Percentiles rank a stretch among this genome's conserved stretches.
These are phyloP conservation scores for Dipodomys spectabilis DNA, from an alignment of 2,113 vertebrate species.

Conservation along the genomic window DNA sequence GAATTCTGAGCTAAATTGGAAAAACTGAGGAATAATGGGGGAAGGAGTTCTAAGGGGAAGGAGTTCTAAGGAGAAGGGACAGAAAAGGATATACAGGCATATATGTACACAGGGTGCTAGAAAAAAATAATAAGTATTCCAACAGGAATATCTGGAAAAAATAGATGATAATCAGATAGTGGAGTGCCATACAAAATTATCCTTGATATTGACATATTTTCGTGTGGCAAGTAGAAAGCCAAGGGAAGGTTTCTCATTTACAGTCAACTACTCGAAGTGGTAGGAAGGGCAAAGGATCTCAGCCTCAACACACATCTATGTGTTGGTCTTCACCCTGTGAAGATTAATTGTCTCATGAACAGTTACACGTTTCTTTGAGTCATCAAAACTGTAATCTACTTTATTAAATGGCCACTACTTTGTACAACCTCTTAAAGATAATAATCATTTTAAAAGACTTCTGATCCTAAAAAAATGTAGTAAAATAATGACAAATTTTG, in stretches of 20 bases:
- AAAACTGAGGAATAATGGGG: background rate
- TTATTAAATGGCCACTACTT: too few relatives aligned
- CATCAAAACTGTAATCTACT: too few relatives aligned
- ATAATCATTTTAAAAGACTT: too few relatives aligned
- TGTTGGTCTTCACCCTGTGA: background rate
- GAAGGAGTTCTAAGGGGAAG: too few relatives aligned
- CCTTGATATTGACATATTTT: background rate
- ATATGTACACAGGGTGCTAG: background rate
- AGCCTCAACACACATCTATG: background rate
- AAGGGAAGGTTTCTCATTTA: background rate
- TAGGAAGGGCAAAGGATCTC: background rate
- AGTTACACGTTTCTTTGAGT: background rate
- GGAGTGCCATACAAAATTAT: background rate
- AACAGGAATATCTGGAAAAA: background rate
- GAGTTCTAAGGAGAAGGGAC: background rate
- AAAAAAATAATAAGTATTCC: background rate
- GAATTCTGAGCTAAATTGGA: background rate
- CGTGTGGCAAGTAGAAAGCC: background rate
- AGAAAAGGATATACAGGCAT: background rate
- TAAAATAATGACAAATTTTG: background rate
- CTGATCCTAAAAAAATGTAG: too few relatives aligned
- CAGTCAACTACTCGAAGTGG: background rate
- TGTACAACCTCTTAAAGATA: too few relatives aligned
- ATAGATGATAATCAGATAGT: background rate
- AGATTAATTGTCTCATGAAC: background rate